Evolutionary conservation across 2,797 vertebrate species (phyloP).

Genomic region (Galago senegalensis): DNA sequence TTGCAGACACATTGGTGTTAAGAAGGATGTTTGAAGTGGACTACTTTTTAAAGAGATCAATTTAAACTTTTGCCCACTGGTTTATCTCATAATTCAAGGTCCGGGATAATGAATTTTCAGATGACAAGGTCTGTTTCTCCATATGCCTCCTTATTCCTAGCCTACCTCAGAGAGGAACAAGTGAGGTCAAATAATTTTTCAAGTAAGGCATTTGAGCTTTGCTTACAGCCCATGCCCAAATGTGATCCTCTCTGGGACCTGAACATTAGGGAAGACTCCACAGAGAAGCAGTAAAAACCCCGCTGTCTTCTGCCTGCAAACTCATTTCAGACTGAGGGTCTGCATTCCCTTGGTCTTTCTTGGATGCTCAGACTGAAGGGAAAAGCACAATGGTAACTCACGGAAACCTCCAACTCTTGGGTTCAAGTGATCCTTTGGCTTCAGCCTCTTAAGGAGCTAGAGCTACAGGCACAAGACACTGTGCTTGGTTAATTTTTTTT

Average conservation of each 20-base stretch:
- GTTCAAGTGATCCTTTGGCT: not conserved
- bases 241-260: not conserved
- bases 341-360: not conserved
- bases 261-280: not conserved
- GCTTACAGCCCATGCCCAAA: not conserved
- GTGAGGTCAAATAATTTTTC: not conserved
- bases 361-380: not conserved
- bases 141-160: not conserved
- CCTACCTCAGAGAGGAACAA: not conserved
- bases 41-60: not conserved
- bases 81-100: not conserved
- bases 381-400: not conserved
- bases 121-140: not conserved
- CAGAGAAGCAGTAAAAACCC: not conserved
- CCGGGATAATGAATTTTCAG: not conserved
- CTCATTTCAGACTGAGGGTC: not conserved
- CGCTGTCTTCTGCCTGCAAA: not conserved
- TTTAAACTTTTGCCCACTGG: not conserved
- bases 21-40: not conserved
- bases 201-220: not conserved
- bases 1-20: not conserved
- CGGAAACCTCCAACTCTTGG: not conserved
- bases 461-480: not conserved
- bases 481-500: not conserved
- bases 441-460: not conserved